Evolutionary conservation across 2,888 invertebrate species (phyloP), one percentile per base, ranked within the genome.

Genomic region (Pediacus dermestoides): DNA sequence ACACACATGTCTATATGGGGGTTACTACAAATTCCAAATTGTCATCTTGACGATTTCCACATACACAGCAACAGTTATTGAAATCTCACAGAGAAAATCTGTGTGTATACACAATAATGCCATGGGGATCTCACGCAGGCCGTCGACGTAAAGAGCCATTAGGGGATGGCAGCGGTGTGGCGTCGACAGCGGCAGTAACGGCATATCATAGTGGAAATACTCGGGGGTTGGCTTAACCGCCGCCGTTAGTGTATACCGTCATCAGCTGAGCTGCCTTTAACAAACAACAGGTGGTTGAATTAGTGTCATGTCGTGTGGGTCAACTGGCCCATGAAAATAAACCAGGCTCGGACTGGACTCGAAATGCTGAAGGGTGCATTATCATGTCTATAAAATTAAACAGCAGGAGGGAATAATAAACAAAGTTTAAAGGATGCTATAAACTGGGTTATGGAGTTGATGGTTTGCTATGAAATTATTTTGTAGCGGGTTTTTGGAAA

Each of bases 281-380:
- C n/a, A n/a, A n/a, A n/a, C 28, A 28, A 28, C 28, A 28, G 28
- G 28, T 28, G 28, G 28, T 28, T 28, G 28, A 28, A 28, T 28
- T 28, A 28, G 28, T 28, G 28, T 28, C 28, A 28, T 28, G 28
- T 28, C 28, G 28, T 28, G 28, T 28, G 28, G 28, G 28, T 28
- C 28, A 28, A 28, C 28, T 23, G 28, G 28, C 7, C 10, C 10
- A 28, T 28, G 3, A 28, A 13, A n/a, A 25, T 6, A 28, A n/a
- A 3, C 28, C 28, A 11, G 28, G 10, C 8, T 25, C 9, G 4
- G 10, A 10, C 25, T 6, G 8, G 9, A 6, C 9, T 4, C 25
- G 4, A 25, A 25, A 25, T 4, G 25, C 4, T 25, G 8, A n/a
- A n/a, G n/a, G n/a, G n/a, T n/a, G n/a, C n/a, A n/a, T n/a, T n/a